These are phyloP conservation scores for Sinella curviseta DNA, from an alignment of 1,140 invertebrate species.

Conservation along the genomic window DNA sequence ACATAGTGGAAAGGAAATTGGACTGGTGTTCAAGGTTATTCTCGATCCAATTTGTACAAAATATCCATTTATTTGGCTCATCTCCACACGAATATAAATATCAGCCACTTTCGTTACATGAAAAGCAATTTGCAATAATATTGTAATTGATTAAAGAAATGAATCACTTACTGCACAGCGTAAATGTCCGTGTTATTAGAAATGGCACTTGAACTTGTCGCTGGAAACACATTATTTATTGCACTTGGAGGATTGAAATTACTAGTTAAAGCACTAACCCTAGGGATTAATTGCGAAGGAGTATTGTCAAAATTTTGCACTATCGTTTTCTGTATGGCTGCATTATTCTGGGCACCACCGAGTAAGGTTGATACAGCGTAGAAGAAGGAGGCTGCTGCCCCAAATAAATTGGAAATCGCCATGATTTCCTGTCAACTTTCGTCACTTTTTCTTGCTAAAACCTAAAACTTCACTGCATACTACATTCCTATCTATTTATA, in stretches of 20 bases:
- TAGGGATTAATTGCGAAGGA: background rate
- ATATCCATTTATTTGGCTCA: too few relatives aligned
- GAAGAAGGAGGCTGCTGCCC: slow-evolving; percentile 39
- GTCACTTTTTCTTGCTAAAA: background rate
- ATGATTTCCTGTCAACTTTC: slow-evolving; percentile 17
- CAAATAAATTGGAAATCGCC: slow-evolving; percentile 30
- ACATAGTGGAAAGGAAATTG: too few relatives aligned
- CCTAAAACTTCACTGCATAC: background rate
- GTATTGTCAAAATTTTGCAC: background rate
- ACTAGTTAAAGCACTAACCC: background rate
- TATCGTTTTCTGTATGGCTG: slow-evolving; percentile 15
- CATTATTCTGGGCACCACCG: slow-evolving; percentile 34
- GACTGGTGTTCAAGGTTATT: too few relatives aligned
- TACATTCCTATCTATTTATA: background rate
- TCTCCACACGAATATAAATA: too few relatives aligned
- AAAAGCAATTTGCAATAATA: background rate
- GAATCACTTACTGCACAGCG: background rate
- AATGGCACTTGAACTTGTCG: slow-evolving; percentile 4
- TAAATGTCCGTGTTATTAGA: background rate
- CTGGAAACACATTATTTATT: background rate
- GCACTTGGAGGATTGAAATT: background rate
- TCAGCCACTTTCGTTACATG: too few relatives aligned
- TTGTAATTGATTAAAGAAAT: background rate
- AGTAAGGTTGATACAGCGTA: slow-evolving; percentile 39
- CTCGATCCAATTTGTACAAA: too few relatives aligned